These are phyloP conservation scores for Eilema griseolum DNA, from an alignment of 2,888 invertebrate species.

Conservation along the genomic window DNA sequence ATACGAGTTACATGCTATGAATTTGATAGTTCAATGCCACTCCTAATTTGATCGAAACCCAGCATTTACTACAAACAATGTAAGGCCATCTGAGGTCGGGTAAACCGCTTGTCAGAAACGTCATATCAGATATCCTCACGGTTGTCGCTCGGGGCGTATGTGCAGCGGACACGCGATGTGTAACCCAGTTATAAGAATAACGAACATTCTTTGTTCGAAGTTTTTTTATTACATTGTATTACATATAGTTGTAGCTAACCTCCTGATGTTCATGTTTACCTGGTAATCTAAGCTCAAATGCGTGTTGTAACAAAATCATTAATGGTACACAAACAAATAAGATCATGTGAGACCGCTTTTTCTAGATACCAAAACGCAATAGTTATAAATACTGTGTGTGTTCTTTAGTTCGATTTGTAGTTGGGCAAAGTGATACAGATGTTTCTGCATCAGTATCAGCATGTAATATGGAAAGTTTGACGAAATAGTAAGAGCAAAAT, in stretches of 20 bases:
- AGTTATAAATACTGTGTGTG: background rate
- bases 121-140: conserved; percentile 58
- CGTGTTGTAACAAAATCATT: background rate
- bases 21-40: conserved; percentile 12
- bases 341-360: background rate
- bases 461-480: background rate
- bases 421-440: background rate
- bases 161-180: conserved; percentile 51
- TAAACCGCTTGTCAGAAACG: conserved; percentile 47
- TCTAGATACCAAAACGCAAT: background rate
- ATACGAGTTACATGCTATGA: background rate
- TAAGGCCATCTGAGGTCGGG: conserved; percentile 34
- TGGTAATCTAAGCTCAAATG: conserved; percentile 3
- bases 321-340: background rate
- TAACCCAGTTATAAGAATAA: conserved; percentile 47
- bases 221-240: conserved; percentile 21
- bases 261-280: background rate
- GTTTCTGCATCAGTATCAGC: background rate
- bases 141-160: conserved; percentile 58
- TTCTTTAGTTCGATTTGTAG: background rate
- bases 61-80: conserved; percentile 28
- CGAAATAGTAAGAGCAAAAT: background rate
- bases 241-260: background rate
- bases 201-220: conserved; percentile 27
- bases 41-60: conserved; percentile 14